Base-by-base conservation (phyloP, 2,113 vertebrate species). In the Poecilia latipinna region DNA sequence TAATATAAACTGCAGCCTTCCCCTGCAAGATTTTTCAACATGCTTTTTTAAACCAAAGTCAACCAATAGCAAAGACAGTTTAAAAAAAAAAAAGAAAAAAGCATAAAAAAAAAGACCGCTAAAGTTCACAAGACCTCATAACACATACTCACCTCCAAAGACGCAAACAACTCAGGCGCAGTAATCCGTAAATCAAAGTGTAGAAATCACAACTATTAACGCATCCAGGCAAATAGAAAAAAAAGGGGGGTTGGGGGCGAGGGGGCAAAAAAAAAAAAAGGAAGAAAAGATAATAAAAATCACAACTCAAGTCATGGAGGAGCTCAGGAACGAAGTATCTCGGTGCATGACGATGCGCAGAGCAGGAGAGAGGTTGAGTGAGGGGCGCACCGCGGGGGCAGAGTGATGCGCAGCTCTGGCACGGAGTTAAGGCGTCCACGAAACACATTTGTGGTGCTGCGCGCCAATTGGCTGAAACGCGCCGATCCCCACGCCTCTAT, bases 401-500 rank as follows among this genome's bases (percentile, higher is more conserved):
- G 88, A 84, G 77, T 82, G 86, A 78, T 75, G 83, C 76, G 85
- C 86, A 83, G 83, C 86, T 91, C 85, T 90, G 87, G 72, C 88
- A 79, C 67, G 72, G 79, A 84, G 87, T 90, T 87, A 91, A 87
- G 92, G 91, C 75, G 87, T 86, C 80, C 82, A 86, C 89, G 91
- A 86, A 91, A 78, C 82, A 93, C 93, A 92, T 83, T 75, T 87
- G 65, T 75, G 31, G 67, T 85, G 74, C 91, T 82, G 80, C 68
- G 70, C 76, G 67, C 89, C 83, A 67, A 96, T 96, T 95, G 95
- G 94, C 81, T 92, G n/a, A 83, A 61, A 79, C 76, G 7, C 48
- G 57, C 62, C 51, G 35, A 48, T 42, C 39, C 74, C 72, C 81
- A 51, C 61, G 12, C 28, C 79, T 6, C 77, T 51, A 33, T 42